Conservation (phyloP, 2,888 invertebrate genomes). For the Romanomermis culicivorax region DNA sequence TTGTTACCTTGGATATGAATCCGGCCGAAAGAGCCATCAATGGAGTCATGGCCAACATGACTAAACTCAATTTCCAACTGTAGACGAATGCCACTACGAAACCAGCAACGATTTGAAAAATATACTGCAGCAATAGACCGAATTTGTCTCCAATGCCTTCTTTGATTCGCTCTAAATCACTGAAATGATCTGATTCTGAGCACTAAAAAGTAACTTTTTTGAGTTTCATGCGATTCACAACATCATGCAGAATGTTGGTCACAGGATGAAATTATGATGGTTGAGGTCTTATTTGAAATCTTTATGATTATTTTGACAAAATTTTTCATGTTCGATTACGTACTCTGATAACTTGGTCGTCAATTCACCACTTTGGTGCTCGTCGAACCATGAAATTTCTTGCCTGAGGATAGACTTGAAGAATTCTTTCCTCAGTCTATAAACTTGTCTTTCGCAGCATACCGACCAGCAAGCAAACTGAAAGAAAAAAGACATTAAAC, state of each 20-base stretch:
- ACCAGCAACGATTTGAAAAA: slow-evolving; percentile 18
- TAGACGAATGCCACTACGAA: slow-evolving; percentile 25
- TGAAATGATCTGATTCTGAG: too few species aligned
- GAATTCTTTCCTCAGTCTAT: slow-evolving; percentile 32
- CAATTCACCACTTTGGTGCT: slow-evolving; percentile 34
- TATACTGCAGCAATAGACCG: slow-evolving; percentile 21
- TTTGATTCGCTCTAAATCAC: slow-evolving; percentile 23
- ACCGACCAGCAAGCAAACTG: slow-evolving; percentile 31
- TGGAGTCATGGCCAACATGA: slow-evolving; percentile 26
- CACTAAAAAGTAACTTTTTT: neutral
- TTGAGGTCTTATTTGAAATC: too few species aligned
- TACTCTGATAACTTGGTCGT: slow-evolving; percentile 36
- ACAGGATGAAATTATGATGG: too few species aligned
- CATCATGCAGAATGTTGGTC: neutral
- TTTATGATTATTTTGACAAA: too few species aligned
- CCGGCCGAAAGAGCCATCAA: slow-evolving; percentile 21
- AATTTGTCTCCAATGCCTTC: slow-evolving; percentile 27
- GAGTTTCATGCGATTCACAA: neutral
- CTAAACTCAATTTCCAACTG: slow-evolving; percentile 24
- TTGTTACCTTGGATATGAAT: slow-evolving; percentile 19
- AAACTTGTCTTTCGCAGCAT: slow-evolving; percentile 33
- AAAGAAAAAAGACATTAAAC: neutral
- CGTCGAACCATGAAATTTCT: slow-evolving; percentile 33
- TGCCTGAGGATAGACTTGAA: slow-evolving; percentile 31
- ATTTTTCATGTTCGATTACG: too few species aligned